Conservation (phyloP, 2,797 vertebrate species). For the Trichosurus vulpecula region DNA sequence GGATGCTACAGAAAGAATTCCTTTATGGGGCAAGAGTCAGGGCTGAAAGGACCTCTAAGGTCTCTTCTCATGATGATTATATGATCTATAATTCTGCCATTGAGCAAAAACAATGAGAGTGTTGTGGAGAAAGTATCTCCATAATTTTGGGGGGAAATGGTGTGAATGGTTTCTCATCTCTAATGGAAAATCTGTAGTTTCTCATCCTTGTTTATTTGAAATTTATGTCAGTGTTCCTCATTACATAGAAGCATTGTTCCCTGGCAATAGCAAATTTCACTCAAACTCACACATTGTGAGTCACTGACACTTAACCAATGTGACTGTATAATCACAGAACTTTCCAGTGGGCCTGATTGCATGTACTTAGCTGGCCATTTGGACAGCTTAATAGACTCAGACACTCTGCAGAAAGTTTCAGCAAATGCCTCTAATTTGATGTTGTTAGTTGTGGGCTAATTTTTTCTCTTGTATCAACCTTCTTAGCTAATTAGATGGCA, state of each 20-base stretch:
- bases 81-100: not conserved
- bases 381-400: slow-evolving; percentile 54
- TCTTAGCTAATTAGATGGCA: slow-evolving; percentile 80
- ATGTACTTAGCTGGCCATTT: slow-evolving; percentile 55
- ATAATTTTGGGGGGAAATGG: not conserved
- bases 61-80: not conserved
- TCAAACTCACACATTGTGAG: slow-evolving; percentile 47
- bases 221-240: slow-evolving; percentile 1
- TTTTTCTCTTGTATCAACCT: slow-evolving; percentile 62
- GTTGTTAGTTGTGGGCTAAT: slow-evolving; percentile 63
- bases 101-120: not conserved
- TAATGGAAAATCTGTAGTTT: not conserved
- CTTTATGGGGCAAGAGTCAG: not conserved
- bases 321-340: slow-evolving; percentile 38
- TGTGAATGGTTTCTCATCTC: not conserved
- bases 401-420: slow-evolving; percentile 58
- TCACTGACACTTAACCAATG: not conserved
- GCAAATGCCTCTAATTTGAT: slow-evolving; percentile 75
- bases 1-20: not conserved
- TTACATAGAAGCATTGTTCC: not conserved
- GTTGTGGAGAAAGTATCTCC: not conserved
- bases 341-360: slow-evolving; percentile 10
- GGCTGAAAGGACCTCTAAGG: not conserved
- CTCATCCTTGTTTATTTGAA: slow-evolving; percentile 49
- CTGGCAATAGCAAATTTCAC: slow-evolving; percentile 32